Conservation (phyloP, 2,888 invertebrate genomes). For the Cephus nigrinus region DNA sequence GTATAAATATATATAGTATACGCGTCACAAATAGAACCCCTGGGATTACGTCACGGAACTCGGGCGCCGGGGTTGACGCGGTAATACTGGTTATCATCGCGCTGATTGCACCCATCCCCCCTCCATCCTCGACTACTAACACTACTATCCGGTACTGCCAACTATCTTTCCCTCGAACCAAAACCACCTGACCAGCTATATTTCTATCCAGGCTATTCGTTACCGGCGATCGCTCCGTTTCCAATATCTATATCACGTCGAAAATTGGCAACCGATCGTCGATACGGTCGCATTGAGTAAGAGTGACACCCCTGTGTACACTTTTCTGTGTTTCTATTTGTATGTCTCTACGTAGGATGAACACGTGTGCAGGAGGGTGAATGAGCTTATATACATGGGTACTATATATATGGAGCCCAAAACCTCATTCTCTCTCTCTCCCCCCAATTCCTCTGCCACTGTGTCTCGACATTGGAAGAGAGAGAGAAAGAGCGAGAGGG, state of each 20-base stretch:
- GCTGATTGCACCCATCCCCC: conserved; percentile 51
- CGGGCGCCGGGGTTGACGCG: conserved; percentile 49
- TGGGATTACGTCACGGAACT: conserved; percentile 50
- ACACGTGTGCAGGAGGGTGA: neutral
- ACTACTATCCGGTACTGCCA: conserved; percentile 12
- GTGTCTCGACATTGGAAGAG: conserved; percentile 26
- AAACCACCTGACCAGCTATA: neutral
- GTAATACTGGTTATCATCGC: conserved; percentile 61
- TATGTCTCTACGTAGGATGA: neutral
- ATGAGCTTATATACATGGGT: neutral
- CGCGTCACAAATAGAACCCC: conserved; percentile 48
- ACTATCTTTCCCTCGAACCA: conserved; percentile 25
- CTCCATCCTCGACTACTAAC: conserved; percentile 14
- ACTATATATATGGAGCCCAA: neutral
- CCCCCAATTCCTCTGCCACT: conserved; percentile 29
- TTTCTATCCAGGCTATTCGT: conserved; percentile 3
- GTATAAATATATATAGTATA: neutral
- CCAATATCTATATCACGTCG: neutral
- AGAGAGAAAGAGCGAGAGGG: conserved; percentile 20
- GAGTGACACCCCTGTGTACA: neutral
- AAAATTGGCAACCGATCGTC: conserved; percentile 1
- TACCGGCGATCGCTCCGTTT: neutral
- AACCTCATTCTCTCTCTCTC: neutral
- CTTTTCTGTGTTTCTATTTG: neutral
- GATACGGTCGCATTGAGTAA: neutral